Base-by-base conservation (phyloP, 2,888 invertebrate genomes). In the Perdita meconis region DNA sequence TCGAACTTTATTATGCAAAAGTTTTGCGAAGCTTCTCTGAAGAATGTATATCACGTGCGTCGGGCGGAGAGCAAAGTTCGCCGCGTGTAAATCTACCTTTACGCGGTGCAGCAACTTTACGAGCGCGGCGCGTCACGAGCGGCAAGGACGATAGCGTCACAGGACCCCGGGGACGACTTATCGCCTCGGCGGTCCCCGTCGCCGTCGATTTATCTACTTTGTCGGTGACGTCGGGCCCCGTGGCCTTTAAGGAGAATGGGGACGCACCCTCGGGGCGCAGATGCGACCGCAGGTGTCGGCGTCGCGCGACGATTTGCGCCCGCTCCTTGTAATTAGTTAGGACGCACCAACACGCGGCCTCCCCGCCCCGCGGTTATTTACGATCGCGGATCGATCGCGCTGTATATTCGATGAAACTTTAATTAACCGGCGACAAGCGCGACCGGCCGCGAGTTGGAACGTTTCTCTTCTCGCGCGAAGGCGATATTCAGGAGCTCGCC, bases 121-220 rank as follows among this genome's bases (percentile, higher is more conserved):
- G n/a, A n/a, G 81, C 68, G 6, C 60, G 40, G 68, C 77, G 84
- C 47, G 72, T 73, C 53, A 72, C 53, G 71, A 72, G 53, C 61
- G 38, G 51, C 68, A 73, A 73, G 71, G 64, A 73, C 65, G 56
- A 71, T 61, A 53, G 42, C 64, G 69, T 50, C 19, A 56, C 70
- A 69, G 44, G 13, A 42, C 65, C 38, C 60, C 36, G 30, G 10
- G 47, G 30, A 30, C 53, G 56, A 63, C 38, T 51, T 63, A 63
- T 51, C 63, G 63, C 10, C 63, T 55, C 26, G 50, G 42, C 61
- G 44, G 40, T 13, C 53, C 65, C 64, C 78, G 70, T 68, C 64
- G 19, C 64, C 47, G 10, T 68, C 78, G 82, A 84, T 82, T 84
- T 85, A 84, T 81, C 78, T 77, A 81, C 81, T 85, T 81, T 77